Percentiles rank a stretch among this genome's conserved stretches.
Evolutionary conservation across 2,888 invertebrate species (phyloP).

Genomic region (Ashinkailepas kermadecensis): DNA sequence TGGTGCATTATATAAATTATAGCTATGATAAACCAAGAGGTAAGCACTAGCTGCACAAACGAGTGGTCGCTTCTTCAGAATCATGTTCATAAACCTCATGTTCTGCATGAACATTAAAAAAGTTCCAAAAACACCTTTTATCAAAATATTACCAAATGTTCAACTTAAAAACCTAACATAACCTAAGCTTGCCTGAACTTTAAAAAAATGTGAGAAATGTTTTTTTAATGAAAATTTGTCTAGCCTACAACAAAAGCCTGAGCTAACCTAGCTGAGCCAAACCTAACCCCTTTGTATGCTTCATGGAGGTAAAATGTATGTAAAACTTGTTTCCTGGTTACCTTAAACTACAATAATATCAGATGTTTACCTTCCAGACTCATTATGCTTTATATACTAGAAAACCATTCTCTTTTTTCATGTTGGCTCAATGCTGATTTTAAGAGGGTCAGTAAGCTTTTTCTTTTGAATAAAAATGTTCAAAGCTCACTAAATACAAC

Average conservation of each 20-base stretch:
- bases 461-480: neutral
- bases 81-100: neutral
- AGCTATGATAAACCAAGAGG: neutral
- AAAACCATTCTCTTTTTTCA: no score
- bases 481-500: neutral
- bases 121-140: neutral
- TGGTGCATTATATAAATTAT: neutral
- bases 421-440: no score
- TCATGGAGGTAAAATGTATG: no score
- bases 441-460: neutral
- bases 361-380: no score
- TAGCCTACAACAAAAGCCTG: neutral
- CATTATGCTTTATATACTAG: no score
- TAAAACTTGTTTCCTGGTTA: no score
- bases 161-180: neutral
- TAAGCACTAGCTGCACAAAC: neutral
- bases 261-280: neutral
- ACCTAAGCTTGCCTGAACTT: neutral
- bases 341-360: no score
- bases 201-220: neutral
- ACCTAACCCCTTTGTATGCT: no score
- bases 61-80: neutral
- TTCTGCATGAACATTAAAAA: neutral
- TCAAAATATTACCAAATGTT: no score
- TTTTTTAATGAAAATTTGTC: neutral